Conservation (phyloP, 2,113 vertebrate species). For the Myodes glareolus region DNA sequence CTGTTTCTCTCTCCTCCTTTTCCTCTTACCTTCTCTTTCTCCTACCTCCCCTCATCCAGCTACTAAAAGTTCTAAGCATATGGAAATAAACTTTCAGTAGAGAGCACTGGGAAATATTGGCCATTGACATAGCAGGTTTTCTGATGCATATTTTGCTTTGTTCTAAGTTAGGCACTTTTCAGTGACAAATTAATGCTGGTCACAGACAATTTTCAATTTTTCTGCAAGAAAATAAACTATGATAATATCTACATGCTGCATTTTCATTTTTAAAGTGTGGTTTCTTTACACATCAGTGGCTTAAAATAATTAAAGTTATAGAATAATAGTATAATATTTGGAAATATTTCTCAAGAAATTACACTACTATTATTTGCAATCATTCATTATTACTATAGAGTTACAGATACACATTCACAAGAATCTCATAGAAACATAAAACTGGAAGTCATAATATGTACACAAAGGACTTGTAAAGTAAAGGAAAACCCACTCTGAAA, state of each 20-base stretch:
- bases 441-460: background rate
- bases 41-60: fast-evolving
- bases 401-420: background rate
- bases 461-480: background rate
- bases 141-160: background rate
- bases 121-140: background rate
- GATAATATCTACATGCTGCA: background rate
- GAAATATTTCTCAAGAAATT: background rate
- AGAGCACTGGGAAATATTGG: background rate
- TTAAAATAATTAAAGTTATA: slow-evolving; percentile 29
- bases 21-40: background rate
- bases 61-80: background rate
- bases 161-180: slow-evolving; percentile 10
- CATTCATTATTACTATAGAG: background rate
- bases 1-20: background rate
- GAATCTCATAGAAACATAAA: background rate
- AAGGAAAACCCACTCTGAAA: background rate
- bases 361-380: background rate
- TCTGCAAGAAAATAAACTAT: background rate
- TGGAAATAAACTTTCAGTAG: background rate
- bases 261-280: background rate
- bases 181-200: background rate
- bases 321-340: background rate
- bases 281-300: background rate
- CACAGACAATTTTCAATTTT: background rate